Conservation (phyloP, 2,888 invertebrate genomes). For the Boloria selene region DNA sequence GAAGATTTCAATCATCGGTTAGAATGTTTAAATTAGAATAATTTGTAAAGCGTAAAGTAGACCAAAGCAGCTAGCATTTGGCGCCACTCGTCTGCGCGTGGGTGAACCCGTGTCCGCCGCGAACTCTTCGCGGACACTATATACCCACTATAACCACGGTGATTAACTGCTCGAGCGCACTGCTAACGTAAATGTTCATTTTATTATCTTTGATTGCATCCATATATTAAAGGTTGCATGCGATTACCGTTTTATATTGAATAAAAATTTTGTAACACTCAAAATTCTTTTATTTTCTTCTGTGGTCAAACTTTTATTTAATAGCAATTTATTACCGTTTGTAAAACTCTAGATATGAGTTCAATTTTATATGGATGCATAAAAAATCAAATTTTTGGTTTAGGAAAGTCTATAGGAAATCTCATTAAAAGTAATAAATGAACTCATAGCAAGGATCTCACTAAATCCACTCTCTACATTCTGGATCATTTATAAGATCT, state of each 20-base stretch:
- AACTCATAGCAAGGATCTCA: too few species aligned
- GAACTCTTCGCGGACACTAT: constrained; percentile 40
- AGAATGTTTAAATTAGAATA: constrained; percentile 21
- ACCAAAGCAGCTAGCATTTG: constrained; percentile 33
- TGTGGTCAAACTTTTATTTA: too few species aligned
- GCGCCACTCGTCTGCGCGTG: constrained; percentile 33
- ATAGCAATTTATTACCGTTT: too few species aligned
- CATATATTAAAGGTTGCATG: constrained; percentile 16
- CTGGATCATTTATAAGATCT: too few species aligned
- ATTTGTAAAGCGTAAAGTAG: constrained; percentile 24
- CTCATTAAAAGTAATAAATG: too few species aligned
- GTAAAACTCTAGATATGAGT: too few species aligned
- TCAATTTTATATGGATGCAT: too few species aligned
- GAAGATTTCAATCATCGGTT: background rate
- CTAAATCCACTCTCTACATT: too few species aligned
- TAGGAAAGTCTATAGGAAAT: too few species aligned
- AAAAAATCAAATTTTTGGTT: too few species aligned
- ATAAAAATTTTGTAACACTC: too few species aligned
- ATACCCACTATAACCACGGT: constrained; percentile 44
- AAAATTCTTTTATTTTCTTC: too few species aligned
- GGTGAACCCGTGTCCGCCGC: constrained; percentile 42
- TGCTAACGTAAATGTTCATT: constrained; percentile 25
- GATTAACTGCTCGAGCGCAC: constrained; percentile 53
- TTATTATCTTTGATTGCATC: constrained; percentile 21
- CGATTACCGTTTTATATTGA: constrained; percentile 8